Percentiles rank a stretch among this genome's conserved stretches.
These are phyloP conservation scores for Isotomurus palustris DNA, from an alignment of 2,888 invertebrate genomes.

Conservation along the genomic window DNA sequence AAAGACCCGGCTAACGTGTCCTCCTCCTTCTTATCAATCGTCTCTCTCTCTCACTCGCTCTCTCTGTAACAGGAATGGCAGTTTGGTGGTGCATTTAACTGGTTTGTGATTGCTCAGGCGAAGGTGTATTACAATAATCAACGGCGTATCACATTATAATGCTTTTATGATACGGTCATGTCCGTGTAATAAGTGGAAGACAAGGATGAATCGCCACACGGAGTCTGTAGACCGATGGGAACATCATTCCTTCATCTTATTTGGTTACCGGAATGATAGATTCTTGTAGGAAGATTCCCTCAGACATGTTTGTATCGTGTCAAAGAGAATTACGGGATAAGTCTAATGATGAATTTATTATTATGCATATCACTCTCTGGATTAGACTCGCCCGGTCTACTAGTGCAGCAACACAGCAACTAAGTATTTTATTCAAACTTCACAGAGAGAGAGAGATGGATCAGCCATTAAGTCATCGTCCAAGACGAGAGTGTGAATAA, in stretches of 20 bases:
- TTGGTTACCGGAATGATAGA: too few species aligned
- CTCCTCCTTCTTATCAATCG: slow-evolving; percentile 1
- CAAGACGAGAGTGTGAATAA: background rate
- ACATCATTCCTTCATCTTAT: too few species aligned
- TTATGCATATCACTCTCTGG: slow-evolving; percentile 14
- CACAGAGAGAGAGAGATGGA: too few species aligned
- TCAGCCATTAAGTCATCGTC: too few species aligned
- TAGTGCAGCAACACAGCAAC: slow-evolving; percentile 8
- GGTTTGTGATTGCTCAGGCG: slow-evolving; percentile 8
- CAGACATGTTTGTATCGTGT: slow-evolving; percentile 4
- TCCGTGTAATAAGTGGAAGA: too few species aligned
- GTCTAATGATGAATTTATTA: slow-evolving; percentile 22
- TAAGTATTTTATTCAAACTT: background rate
- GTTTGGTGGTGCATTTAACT: background rate
- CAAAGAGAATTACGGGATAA: slow-evolving; percentile 19
- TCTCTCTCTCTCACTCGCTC: too few species aligned
- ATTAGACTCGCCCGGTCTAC: slow-evolving; percentile 15
- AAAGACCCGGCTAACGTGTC: background rate
- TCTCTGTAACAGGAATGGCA: too few species aligned
- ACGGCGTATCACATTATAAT: too few species aligned
- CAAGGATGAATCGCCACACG: too few species aligned
- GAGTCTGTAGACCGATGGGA: too few species aligned
- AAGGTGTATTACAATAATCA: slow-evolving; percentile 2
- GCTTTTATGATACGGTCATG: too few species aligned
- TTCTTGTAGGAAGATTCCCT: too few species aligned